phyloP scores from a whole-genome alignment of 2,113 vertebrate genomes.

The Megaptera novaeangliae region DNA sequence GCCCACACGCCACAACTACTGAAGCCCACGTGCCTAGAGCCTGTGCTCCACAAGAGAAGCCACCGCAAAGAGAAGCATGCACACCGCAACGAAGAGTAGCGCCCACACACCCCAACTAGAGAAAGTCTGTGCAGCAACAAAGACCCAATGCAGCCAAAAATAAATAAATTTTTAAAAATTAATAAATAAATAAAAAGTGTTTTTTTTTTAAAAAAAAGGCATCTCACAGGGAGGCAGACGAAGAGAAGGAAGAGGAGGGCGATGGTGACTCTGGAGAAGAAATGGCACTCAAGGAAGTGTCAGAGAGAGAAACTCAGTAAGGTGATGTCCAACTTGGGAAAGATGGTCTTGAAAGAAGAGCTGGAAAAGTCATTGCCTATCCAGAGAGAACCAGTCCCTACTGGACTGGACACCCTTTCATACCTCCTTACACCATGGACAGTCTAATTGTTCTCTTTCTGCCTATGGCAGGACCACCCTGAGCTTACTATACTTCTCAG shows the following conservation, averaged over 20 bases:
- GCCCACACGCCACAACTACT: no score
- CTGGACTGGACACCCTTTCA: slow-evolving; percentile 89
- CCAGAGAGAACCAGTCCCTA: slow-evolving; percentile 89
- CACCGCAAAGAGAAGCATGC: no score
- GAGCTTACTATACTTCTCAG: slow-evolving; percentile 91
- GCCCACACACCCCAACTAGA: no score
- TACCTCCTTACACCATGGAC: slow-evolving; percentile 75
- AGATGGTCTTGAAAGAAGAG: slow-evolving; percentile 93
- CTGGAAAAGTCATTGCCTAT: slow-evolving; percentile 86
- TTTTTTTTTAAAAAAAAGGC: neutral
- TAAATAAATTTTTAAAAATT: no score
- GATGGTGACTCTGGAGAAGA: slow-evolving; percentile 83
- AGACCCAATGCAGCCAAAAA: no score
- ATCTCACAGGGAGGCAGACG: slow-evolving; percentile 74
- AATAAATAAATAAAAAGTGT: no score
- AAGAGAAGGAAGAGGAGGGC: slow-evolving; percentile 85
- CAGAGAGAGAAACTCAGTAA: slow-evolving; percentile 91
- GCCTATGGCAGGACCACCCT: slow-evolving; percentile 83
- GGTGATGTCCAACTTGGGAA: slow-evolving; percentile 94
- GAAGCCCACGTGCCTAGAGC: no score
- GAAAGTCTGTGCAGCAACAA: no score
- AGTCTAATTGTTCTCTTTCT: slow-evolving; percentile 85
- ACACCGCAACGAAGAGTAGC: no score
- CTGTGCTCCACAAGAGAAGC: no score
- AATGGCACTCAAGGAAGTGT: slow-evolving; percentile 79